Percentiles rank a stretch among this genome's conserved stretches.
Evolutionary conservation across 2,113 vertebrate genomes (phyloP).

Genomic region (Emydocephalus ijimae): DNA sequence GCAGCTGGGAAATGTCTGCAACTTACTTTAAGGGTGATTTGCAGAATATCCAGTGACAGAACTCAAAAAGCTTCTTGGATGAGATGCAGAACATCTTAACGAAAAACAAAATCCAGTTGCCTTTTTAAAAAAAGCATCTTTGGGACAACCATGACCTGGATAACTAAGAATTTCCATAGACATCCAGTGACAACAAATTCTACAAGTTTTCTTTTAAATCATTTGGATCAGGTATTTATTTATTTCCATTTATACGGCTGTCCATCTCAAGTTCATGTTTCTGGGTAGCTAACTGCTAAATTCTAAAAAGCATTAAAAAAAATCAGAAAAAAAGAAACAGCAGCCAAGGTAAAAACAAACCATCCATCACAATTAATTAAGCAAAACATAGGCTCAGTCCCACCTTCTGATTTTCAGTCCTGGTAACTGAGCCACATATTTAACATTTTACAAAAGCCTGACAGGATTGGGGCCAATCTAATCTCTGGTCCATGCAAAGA

Average conservation of each 20-base stretch:
- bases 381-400: not conserved
- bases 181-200: not conserved
- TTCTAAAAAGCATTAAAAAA: not conserved
- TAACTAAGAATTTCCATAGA: not conserved
- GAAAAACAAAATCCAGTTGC: not conserved
- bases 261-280: not conserved
- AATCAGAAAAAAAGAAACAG: not conserved
- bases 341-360: not conserved
- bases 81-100: not conserved
- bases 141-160: not conserved
- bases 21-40: not conserved
- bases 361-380: not conserved
- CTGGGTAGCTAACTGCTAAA: not conserved
- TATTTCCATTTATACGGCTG: not conserved
- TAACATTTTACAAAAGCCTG: not conserved
- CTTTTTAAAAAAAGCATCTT: not conserved
- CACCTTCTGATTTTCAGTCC: not conserved
- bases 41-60: not conserved
- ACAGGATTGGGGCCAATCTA: not conserved
- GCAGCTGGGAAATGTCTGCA: not conserved
- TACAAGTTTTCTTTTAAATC: not conserved
- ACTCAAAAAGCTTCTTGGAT: not conserved
- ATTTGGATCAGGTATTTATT: not conserved
- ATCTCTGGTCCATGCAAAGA: not conserved
- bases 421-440: not conserved